Evolutionary conservation across 1,140 invertebrate species (phyloP), one percentile per base, ranked within the genome.

Genomic region (Hylaeus volcanicus): DNA sequence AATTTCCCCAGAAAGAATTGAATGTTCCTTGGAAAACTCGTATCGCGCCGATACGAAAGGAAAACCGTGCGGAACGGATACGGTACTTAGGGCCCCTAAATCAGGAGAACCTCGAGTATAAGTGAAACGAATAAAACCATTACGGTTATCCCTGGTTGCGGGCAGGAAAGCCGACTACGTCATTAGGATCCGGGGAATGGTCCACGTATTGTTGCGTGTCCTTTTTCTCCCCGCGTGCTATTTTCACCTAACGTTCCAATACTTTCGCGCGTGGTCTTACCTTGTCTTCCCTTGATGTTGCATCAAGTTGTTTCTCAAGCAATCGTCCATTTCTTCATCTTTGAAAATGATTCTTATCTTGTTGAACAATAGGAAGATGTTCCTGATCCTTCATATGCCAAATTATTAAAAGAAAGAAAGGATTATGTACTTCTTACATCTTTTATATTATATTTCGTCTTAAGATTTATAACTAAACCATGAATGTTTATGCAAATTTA

Each of bases 91-190:
- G 8, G 60, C 66, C 65, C 63, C 61, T 83, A 83, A 83, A 79
- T 84, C 83, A 79, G 39, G 51, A 58, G 51, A 74, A 69, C 11
- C 63, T 66, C 63, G 2, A 60, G 74, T 83, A 86, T 86, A 87
- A 87, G 84, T 87, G 84, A 86, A 87, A 87, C 82, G 84, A 84
- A 81, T 84, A 84, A 87, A 87, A 86, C 81, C 86, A 87, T 87
- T 87, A 85, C 51, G 68, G 81, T 86, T 86, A 87, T 87, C 86
- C 74, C 60, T 5, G 53, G 48, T 61, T 73, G 69, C 68, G 68
- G 65, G 14, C 14, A 70, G 75, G 60, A 87, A 86, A 87, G 86
- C 84, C 84, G 78, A 77, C 66, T 84, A 78, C 74, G 81, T 86
- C 84, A 87, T 87, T 87, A 86, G 77, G 81, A 86, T 85, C 75